phyloP scores from a whole-genome alignment of 1,140 invertebrate species.

The Lutraria rhynchaena region DNA sequence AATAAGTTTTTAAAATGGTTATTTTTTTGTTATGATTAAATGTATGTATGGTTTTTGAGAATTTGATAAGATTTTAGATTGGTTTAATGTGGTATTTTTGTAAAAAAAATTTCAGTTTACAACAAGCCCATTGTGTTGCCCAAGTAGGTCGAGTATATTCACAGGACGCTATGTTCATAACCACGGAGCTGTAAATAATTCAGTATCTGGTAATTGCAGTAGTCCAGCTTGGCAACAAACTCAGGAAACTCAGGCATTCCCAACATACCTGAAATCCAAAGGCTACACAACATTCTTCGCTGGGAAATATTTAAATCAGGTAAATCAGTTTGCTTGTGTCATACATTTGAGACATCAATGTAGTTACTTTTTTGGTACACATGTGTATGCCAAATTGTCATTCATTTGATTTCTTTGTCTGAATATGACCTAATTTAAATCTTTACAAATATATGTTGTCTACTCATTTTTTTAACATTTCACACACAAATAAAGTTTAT shows the following conservation, averaged over 20 bases:
- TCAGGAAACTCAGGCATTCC: constrained; percentile 87
- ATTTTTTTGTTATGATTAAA: too few species aligned
- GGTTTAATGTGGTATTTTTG: too few species aligned
- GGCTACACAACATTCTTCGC: constrained; percentile 81
- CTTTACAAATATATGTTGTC: too few species aligned
- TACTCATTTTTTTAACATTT: too few species aligned
- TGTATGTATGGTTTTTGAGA: too few species aligned
- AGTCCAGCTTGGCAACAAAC: constrained; percentile 86
- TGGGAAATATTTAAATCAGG: constrained; percentile 80
- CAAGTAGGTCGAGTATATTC: constrained; percentile 92
- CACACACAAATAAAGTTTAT: too few species aligned
- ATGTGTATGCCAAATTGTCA: not conserved
- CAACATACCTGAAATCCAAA: constrained; percentile 85
- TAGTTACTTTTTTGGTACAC: too few species aligned
- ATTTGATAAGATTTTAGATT: too few species aligned
- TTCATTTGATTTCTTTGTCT: not conserved
- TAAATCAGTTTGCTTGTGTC: too few species aligned
- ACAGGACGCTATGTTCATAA: constrained; percentile 94
- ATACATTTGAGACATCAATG: too few species aligned
- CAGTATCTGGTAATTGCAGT: constrained; percentile 89
- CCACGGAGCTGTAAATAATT: constrained; percentile 90
- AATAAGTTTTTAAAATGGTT: too few species aligned
- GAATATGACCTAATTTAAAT: not conserved
- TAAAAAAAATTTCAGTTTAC: constrained; percentile 77
- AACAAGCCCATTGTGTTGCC: constrained; percentile 84